These are phyloP conservation scores for Rhodophaea formosa DNA, from an alignment of 2,888 invertebrate species.

Conservation along the genomic window DNA sequence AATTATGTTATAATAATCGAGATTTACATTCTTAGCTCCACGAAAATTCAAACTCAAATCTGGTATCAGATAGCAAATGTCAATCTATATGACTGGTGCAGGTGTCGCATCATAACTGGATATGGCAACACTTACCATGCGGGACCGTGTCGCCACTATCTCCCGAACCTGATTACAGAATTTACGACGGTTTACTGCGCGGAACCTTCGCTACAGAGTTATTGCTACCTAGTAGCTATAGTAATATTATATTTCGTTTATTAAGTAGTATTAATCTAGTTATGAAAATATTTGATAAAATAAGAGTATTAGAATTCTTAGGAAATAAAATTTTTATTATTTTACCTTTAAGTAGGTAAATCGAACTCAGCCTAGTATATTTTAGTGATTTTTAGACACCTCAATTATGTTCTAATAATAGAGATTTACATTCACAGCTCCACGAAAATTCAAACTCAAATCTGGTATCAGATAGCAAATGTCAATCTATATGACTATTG, in stretches of 20 bases:
- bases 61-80: conserved; percentile 6
- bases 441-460: too few relatives aligned
- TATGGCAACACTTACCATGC: conserved; percentile 42
- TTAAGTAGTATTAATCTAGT: background rate
- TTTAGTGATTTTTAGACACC: too few relatives aligned
- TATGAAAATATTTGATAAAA: background rate
- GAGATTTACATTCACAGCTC: too few relatives aligned
- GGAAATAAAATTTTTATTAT: too few relatives aligned
- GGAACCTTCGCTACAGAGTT: conserved; percentile 26
- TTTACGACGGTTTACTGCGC: conserved; percentile 44
- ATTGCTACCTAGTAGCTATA: conserved; percentile 2
- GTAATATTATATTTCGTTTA: background rate
- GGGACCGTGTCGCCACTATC: conserved; percentile 34
- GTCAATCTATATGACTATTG: conserved; percentile 25
- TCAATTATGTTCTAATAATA: too few relatives aligned
- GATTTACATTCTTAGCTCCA: too few relatives aligned
- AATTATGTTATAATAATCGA: too few relatives aligned
- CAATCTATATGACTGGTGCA: conserved; percentile 30
- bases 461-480: conserved; percentile 6
- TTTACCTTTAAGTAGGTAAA: too few relatives aligned
- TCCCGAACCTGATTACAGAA: conserved; percentile 40
- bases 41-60: too few relatives aligned
- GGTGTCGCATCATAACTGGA: conserved; percentile 49
- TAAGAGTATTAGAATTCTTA: too few relatives aligned
- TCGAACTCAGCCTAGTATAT: too few relatives aligned